These are phyloP conservation scores for Icerya purchasi DNA, from an alignment of 2,888 invertebrate genomes.

Conservation along the genomic window DNA sequence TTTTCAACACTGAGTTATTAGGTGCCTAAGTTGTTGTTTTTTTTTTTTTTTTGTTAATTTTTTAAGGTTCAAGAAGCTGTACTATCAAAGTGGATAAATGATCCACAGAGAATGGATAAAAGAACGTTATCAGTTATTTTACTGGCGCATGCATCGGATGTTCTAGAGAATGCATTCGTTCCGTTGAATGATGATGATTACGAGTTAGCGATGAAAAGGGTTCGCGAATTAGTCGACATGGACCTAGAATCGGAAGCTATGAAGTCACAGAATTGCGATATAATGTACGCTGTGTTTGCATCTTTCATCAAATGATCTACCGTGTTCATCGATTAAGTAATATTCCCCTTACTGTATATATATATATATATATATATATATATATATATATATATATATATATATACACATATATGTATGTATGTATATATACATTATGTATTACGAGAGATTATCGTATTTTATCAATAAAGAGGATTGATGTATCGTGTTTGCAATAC, in stretches of 20 bases:
- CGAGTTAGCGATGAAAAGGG: slow-evolving; percentile 92
- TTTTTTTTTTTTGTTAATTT: too few relatives aligned
- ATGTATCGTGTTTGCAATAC: too few relatives aligned
- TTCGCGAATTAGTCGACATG: slow-evolving; percentile 82
- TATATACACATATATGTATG: too few relatives aligned
- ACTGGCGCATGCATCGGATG: slow-evolving; percentile 93
- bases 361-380: too few relatives aligned
- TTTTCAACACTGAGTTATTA: neutral
- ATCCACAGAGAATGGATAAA: slow-evolving; percentile 92
- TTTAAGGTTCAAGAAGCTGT: slow-evolving; percentile 87
- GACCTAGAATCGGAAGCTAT: slow-evolving; percentile 91
- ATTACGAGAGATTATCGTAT: too few relatives aligned
- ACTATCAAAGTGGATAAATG: slow-evolving; percentile 85
- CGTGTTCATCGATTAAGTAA: too few relatives aligned
- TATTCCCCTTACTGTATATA: too few relatives aligned
- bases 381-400: too few relatives aligned
- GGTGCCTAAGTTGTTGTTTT: too few relatives aligned
- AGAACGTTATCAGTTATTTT: slow-evolving; percentile 80
- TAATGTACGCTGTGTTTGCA: slow-evolving; percentile 97
- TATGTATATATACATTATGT: too few relatives aligned
- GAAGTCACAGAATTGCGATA: slow-evolving; percentile 71
- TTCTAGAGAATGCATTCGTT: slow-evolving; percentile 96
- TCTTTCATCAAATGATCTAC: slow-evolving; percentile 96
- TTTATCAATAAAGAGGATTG: too few relatives aligned
- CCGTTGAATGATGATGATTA: slow-evolving; percentile 93